Evolutionary conservation across 2,113 vertebrate species (phyloP), one percentile per base, ranked within the genome.

Genomic region (Prinia subflava): DNA sequence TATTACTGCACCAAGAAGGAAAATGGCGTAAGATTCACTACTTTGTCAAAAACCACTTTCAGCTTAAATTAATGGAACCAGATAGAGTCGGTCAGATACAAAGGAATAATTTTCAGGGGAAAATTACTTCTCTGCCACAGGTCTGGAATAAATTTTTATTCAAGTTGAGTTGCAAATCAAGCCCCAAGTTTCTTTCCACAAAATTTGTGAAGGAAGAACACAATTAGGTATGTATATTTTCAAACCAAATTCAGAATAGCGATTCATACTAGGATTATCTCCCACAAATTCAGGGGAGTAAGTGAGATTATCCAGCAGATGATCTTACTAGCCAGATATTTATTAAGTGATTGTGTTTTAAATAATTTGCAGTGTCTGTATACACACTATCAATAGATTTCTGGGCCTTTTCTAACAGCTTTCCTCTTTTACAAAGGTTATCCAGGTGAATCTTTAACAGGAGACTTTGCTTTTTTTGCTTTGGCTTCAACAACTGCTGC

Each of bases 101-200:
- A 88, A 95, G 28, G 30, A 90, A 78, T 81, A 2, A 81, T 84
- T 83, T 92, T 78, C 83, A 76, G 28, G 31, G 13, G 41, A 62
- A 92, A 95, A 82, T 64, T 84, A 88, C 37, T 93, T 86, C 41
- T 88, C 68, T 90, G 56, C 31, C 42, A 78, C 69, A 75, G 33
- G 76, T 86, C 64, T 95, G 60, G 56, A 92, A 90, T 56, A 25
- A 81, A 87, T 95, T 87, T 87, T 71, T 56, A 91, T 86, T 74
- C 79, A 92, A 80, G 53, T 49, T 85, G 70, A 77, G 52, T 49
- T 89, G 56, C 52, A 93, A 92, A 87, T 81, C 44, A 96, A 91
- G 39, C 9, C 63, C 12, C 13, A 78, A 64, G 27, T 56, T 75
- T 81, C 37, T 46, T 93, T 78, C 60, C 49, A 91, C 33, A 79